phyloP scores from a whole-genome alignment of 2,797 vertebrate genomes.

The Oreochromis mossambicus region DNA sequence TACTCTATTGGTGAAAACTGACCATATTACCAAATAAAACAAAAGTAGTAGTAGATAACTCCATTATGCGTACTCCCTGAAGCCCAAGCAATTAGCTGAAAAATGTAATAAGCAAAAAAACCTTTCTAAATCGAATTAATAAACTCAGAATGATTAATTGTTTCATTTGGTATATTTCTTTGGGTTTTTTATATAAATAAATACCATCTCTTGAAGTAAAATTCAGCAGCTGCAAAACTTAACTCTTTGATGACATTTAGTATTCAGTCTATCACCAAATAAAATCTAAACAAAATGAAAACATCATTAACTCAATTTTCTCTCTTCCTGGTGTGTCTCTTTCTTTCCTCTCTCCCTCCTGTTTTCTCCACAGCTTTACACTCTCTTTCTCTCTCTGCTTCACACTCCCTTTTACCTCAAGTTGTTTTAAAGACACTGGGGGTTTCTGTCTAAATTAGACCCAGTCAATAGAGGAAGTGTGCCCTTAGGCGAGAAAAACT shows the following conservation, averaged over 20 bases:
- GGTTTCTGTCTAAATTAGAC: constrained; percentile 52
- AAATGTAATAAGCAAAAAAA: not conserved
- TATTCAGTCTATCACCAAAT: not conserved
- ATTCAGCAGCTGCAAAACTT: not conserved
- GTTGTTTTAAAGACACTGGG: constrained; percentile 45
- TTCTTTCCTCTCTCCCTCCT: not conserved
- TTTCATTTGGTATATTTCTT: not conserved
- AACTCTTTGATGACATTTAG: constrained; percentile 2
- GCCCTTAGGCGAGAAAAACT: constrained; percentile 27
- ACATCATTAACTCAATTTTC: constrained; percentile 1
- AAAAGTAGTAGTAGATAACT: not conserved
- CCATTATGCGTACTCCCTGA: not conserved
- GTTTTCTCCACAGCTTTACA: not conserved
- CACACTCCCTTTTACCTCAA: constrained; percentile 25
- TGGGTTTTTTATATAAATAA: not conserved
- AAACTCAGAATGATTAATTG: not conserved
- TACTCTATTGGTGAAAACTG: too few relatives aligned
- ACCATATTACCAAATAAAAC: not conserved
- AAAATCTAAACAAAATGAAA: constrained; percentile 21
- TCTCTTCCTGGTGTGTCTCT: not conserved
- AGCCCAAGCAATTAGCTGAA: not conserved
- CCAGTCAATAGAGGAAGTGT: constrained; percentile 44
- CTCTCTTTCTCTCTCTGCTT: not conserved
- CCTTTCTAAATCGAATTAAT: constrained; percentile 1
- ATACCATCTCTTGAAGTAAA: not conserved